Evolutionary conservation across 2,888 invertebrate genomes (phyloP).

Genomic region (Melieria picta): DNA sequence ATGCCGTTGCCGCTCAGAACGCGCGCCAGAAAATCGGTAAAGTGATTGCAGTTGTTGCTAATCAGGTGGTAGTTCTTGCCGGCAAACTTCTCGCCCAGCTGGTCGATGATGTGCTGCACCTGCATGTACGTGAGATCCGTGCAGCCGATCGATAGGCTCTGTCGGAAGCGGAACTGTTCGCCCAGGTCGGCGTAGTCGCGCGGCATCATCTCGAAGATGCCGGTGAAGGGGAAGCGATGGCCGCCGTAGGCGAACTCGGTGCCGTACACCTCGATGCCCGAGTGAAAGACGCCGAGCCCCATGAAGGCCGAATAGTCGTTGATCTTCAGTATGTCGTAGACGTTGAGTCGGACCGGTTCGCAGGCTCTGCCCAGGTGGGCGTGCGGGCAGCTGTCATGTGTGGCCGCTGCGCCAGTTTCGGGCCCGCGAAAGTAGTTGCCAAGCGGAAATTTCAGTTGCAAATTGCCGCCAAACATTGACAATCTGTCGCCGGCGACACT

Average conservation of each 20-base stretch:
- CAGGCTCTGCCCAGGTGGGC: slow-evolving; percentile 7
- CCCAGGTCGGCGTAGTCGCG: slow-evolving; percentile 92
- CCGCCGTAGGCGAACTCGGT: slow-evolving; percentile 79
- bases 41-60: slow-evolving; percentile 98
- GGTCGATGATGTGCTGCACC: slow-evolving; percentile 84
- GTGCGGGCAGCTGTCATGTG: slow-evolving; percentile 1
- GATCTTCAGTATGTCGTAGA: slow-evolving; percentile 96
- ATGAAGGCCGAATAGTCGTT: slow-evolving; percentile 94
- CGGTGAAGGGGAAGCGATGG: slow-evolving; percentile 91
- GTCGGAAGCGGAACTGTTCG: slow-evolving; percentile 90
- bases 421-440: too few relatives aligned
- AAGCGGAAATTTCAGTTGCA: too few relatives aligned
- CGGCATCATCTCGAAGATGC: slow-evolving; percentile 94
- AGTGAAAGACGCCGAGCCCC: slow-evolving; percentile 96
- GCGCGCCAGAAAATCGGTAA: slow-evolving; percentile 87
- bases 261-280: slow-evolving; percentile 90
- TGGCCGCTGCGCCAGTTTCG: too few relatives aligned
- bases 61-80: slow-evolving; percentile 96
- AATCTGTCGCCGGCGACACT: too few relatives aligned
- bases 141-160: slow-evolving; percentile 91
- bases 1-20: slow-evolving; percentile 91
- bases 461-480: too few relatives aligned
- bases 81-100: slow-evolving; percentile 91
- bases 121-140: slow-evolving; percentile 95
- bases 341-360: slow-evolving; percentile 90